Evolutionary conservation across 2,888 invertebrate species (phyloP).

Genomic region (Melanotus villosus): DNA sequence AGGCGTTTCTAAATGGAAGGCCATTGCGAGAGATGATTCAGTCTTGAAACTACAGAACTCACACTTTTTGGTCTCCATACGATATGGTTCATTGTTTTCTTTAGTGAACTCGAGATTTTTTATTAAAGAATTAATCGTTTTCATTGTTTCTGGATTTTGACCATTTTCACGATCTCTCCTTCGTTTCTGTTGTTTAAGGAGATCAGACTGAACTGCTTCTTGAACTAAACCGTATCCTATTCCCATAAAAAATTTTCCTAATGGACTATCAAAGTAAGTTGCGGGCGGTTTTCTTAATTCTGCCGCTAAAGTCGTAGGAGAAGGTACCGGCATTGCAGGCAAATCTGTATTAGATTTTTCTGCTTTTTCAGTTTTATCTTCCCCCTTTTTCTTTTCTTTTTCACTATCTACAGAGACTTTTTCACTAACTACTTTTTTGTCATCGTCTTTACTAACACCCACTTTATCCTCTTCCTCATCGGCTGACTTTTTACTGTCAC

Average conservation of each 20-base stretch:
- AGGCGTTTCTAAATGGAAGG: slow-evolving; percentile 91
- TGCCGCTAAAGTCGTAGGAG: slow-evolving; percentile 57
- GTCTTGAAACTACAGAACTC: slow-evolving; percentile 92
- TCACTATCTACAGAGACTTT: slow-evolving; percentile 71
- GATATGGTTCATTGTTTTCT: slow-evolving; percentile 87
- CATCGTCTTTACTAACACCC: slow-evolving; percentile 73
- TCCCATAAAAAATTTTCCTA: slow-evolving; percentile 92
- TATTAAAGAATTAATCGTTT: slow-evolving; percentile 85
- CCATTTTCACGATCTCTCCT: slow-evolving; percentile 83
- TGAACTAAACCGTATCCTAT: slow-evolving; percentile 93
- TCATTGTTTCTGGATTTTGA: slow-evolving; percentile 78
- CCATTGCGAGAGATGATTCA: slow-evolving; percentile 86
- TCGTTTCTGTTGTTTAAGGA: slow-evolving; percentile 88
- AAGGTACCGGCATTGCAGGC: slow-evolving; percentile 63
- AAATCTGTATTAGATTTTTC: slow-evolving; percentile 50
- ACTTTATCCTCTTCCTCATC: slow-evolving; percentile 57
- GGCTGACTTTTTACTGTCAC: slow-evolving; percentile 58
- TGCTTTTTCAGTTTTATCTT: slow-evolving; percentile 57
- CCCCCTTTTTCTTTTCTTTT: slow-evolving; percentile 67
- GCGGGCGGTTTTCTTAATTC: slow-evolving; percentile 54
- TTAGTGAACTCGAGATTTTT: slow-evolving; percentile 90
- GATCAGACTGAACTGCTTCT: slow-evolving; percentile 94
- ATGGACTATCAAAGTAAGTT: slow-evolving; percentile 87
- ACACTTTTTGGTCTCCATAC: slow-evolving; percentile 84
- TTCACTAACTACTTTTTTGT: slow-evolving; percentile 62